phyloP scores from a whole-genome alignment of 2,797 vertebrate species.

The Pangasius djambal region DNA sequence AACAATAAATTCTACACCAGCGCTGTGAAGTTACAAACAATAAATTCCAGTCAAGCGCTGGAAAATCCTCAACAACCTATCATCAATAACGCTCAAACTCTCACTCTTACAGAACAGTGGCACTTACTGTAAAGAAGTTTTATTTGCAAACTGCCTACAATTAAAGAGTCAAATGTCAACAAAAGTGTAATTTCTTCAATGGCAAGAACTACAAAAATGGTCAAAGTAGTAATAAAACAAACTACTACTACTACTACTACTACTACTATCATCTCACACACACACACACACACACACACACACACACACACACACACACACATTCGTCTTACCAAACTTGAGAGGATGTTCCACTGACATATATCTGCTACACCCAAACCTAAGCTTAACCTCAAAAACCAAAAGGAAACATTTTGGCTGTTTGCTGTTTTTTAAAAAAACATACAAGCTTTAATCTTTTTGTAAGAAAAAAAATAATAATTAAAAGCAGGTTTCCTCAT shows the following conservation, averaged over 20 bases:
- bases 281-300: too few relatives aligned
- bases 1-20: not conserved
- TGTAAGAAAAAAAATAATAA: too few relatives aligned
- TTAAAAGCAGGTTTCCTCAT: not conserved
- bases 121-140: not conserved
- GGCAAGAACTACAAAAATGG: not conserved
- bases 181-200: not conserved
- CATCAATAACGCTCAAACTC: constrained; percentile 9
- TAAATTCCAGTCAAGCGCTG: not conserved
- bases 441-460: too few relatives aligned
- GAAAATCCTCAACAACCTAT: constrained; percentile 3
- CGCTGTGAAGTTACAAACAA: not conserved
- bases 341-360: not conserved
- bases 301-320: too few relatives aligned
- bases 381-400: not conserved
- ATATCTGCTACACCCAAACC: not conserved
- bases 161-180: not conserved
- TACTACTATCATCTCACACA: not conserved
- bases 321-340: not conserved
- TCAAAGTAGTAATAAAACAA: not conserved
- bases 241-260: not conserved
- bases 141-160: not conserved
- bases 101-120: not conserved
- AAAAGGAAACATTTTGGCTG: not conserved
- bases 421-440: not conserved